Evolutionary conservation across 2,797 vertebrate species (phyloP).

Genomic region (Melopsittacus undulatus): DNA sequence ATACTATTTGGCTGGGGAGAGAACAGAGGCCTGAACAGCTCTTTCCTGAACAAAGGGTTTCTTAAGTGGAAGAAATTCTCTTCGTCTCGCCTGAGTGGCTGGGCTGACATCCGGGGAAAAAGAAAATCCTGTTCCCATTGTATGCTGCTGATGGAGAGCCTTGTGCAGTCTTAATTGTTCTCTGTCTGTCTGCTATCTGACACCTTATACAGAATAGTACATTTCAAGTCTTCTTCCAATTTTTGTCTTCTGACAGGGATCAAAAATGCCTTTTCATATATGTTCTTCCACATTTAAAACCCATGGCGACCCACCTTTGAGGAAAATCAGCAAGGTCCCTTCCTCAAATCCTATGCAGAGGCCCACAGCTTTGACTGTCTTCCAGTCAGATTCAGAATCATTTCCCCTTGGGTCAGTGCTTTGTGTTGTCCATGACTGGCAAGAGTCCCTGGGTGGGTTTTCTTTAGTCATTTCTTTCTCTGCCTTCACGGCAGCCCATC

Average conservation of each 20-base stretch:
- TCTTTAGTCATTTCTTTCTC: constrained; percentile 26
- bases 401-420: constrained; percentile 28
- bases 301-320: constrained; percentile 53
- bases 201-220: constrained; percentile 58
- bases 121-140: constrained; percentile 71
- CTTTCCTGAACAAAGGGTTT: constrained; percentile 69
- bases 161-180: constrained; percentile 72
- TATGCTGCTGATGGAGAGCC: constrained; percentile 63
- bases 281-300: constrained; percentile 56
- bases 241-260: constrained; percentile 62
- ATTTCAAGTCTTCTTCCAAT: constrained; percentile 67
- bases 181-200: constrained; percentile 65
- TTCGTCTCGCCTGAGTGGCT: constrained; percentile 72
- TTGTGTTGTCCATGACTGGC: constrained; percentile 25
- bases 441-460: constrained; percentile 9
- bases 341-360: constrained; percentile 34
- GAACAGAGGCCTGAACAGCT: constrained; percentile 58
- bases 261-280: constrained; percentile 62
- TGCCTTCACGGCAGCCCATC: neutral
- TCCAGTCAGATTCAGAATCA: neutral
- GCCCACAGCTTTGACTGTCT: neutral
- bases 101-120: constrained; percentile 67
- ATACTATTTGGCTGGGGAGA: constrained; percentile 49
- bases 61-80: constrained; percentile 77
- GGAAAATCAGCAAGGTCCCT: constrained; percentile 34